Evolutionary conservation across 2,797 vertebrate species (phyloP).

Genomic region (Catharus ustulatus): DNA sequence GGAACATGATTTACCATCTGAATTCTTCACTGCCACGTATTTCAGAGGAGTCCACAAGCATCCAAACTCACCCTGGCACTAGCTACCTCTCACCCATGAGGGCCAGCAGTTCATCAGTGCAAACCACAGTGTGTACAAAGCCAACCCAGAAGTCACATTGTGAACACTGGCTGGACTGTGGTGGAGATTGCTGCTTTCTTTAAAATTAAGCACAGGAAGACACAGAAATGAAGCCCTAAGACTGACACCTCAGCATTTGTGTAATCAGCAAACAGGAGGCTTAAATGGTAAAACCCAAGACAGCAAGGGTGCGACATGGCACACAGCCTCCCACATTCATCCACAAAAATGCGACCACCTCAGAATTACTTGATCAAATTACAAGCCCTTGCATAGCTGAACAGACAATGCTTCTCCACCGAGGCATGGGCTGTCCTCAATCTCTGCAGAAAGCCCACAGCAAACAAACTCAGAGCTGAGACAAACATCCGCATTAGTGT

Average conservation of each 20-base stretch:
- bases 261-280: background rate
- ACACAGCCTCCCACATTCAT: background rate
- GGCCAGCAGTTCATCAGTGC: background rate
- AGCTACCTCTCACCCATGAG: background rate
- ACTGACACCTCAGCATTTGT: background rate
- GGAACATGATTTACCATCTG: background rate
- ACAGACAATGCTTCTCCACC: background rate
- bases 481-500: background rate
- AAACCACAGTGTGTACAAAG: background rate
- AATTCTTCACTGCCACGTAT: background rate
- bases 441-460: background rate
- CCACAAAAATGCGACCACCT: slow-evolving; percentile 41
- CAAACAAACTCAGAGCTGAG: background rate
- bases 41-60: background rate
- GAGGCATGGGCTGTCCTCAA: background rate
- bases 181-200: background rate
- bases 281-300: background rate
- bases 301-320: background rate
- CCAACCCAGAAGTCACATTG: background rate
- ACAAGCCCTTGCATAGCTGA: background rate
- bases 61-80: background rate
- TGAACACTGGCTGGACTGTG: background rate
- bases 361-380: slow-evolving; percentile 20
- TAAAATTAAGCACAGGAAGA: background rate
- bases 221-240: background rate